A percentile compares a stretch with the other conserved stretches of the same genome.
Evolutionary conservation across 2,888 invertebrate species (phyloP).

Genomic region (Zaprionus lineosus): DNA sequence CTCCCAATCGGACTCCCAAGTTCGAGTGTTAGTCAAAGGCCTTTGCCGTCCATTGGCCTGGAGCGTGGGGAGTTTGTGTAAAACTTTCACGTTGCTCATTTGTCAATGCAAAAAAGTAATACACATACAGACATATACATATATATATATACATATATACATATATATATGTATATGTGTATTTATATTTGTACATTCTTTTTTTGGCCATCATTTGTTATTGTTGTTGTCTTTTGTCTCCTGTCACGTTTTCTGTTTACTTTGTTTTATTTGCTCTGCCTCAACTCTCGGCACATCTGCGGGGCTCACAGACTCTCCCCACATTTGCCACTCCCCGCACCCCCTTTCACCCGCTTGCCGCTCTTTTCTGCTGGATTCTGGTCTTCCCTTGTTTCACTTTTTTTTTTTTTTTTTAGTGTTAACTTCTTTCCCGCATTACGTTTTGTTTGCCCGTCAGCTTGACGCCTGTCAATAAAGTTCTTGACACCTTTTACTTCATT

Average conservation of each 20-base stretch:
- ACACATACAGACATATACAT: too few species aligned
- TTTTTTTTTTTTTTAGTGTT: conserved; percentile 33
- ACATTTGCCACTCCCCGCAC: too few species aligned
- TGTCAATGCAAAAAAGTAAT: conserved; percentile 74
- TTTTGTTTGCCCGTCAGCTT: conserved; percentile 52
- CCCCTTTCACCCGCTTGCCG: too few species aligned
- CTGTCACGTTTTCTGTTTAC: conserved; percentile 71
- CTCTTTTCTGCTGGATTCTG: conserved; percentile 2
- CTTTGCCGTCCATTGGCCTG: conserved; percentile 29
- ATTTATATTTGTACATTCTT: conserved; percentile 2
- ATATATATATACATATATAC: not conserved
- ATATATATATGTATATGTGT: not conserved
- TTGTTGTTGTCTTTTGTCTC: conserved; percentile 30
- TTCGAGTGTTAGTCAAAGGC: not conserved
- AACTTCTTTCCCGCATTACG: conserved; percentile 35
- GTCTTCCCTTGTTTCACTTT: conserved; percentile 16
- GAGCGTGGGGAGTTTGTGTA: conserved; percentile 25
- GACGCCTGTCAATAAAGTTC: conserved; percentile 75
- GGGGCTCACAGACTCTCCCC: too few species aligned
- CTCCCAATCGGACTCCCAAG: not conserved
- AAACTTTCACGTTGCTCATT: conserved; percentile 76
- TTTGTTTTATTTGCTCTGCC: conserved; percentile 64
- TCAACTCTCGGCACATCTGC: conserved; percentile 47
- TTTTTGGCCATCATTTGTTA: conserved; percentile 10
- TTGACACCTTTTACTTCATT: conserved; percentile 77